phyloP scores from a whole-genome alignment of 2,797 vertebrate genomes.

The Podargus strigoides region DNA sequence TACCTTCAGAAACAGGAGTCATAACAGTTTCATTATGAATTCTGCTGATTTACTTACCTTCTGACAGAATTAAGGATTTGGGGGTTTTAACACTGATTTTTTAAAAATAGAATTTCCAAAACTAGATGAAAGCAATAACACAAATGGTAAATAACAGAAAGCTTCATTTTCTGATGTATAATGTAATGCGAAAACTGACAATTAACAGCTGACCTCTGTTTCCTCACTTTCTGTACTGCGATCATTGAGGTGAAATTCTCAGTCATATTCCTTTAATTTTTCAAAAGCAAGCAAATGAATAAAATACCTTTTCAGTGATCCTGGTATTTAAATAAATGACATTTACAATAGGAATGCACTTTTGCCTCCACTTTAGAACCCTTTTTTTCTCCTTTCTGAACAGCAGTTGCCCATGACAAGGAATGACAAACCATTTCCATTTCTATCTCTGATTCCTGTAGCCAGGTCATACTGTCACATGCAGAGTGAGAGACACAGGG shows the following conservation, averaged over 20 bases:
- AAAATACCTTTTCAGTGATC: conserved; percentile 54
- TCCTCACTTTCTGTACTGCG: background rate
- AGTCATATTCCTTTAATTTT: conserved; percentile 41
- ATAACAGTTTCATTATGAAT: background rate
- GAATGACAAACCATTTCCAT: conserved; percentile 40
- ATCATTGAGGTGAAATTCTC: conserved; percentile 30
- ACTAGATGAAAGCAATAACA: background rate
- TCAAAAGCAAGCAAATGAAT: conserved; percentile 48
- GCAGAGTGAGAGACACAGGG: background rate
- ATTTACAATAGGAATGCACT: conserved; percentile 54
- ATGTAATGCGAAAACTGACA: background rate
- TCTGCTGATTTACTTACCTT: background rate
- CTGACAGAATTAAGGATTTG: background rate
- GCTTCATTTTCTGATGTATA: background rate
- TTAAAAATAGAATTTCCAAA: background rate
- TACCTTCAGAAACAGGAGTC: background rate
- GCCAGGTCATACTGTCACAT: conserved; percentile 1
- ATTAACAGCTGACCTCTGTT: conserved; percentile 20
- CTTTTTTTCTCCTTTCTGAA: conserved; percentile 22
- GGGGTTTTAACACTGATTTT: background rate
- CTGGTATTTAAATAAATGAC: conserved; percentile 60
- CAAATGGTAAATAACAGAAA: background rate
- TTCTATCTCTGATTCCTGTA: conserved; percentile 10
- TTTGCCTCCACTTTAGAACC: conserved; percentile 33
- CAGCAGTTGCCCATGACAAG: conserved; percentile 15